Percentiles rank a stretch among this genome's conserved stretches.
phyloP scores from a whole-genome alignment of 2,888 invertebrate genomes.

The Pristionchus maxplancki region DNA sequence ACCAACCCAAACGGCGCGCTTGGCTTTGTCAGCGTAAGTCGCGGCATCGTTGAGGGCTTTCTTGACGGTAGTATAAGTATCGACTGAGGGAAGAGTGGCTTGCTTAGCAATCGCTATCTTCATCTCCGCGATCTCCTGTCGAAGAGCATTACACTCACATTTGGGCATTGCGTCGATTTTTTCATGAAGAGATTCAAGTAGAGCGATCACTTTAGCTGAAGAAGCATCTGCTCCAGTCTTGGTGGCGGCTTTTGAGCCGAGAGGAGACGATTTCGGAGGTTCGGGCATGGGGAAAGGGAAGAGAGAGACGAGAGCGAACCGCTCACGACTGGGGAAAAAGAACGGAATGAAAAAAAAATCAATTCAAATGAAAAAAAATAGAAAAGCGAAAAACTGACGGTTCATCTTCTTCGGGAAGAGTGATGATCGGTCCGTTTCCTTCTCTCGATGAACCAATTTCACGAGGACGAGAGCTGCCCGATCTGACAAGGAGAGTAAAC shows the following conservation, averaged over 20 bases:
- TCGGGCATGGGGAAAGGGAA: no score
- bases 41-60: background rate
- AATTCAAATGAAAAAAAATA: background rate
- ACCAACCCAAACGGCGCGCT: background rate
- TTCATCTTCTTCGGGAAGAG: conserved; percentile 68
- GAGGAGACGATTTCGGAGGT: no score
- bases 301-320: no score
- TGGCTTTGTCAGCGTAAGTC: background rate
- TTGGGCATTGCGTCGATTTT: background rate
- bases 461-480: background rate
- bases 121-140: background rate
- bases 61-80: background rate
- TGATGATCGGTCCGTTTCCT: conserved; percentile 61
- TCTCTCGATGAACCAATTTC: background rate
- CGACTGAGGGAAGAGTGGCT: background rate
- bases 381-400: background rate
- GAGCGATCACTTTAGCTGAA: background rate
- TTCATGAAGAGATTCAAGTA: background rate
- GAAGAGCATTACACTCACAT: background rate
- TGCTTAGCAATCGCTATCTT: background rate
- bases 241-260: background rate
- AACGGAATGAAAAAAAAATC: background rate
- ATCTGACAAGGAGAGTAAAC: no score
- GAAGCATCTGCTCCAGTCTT: background rate
- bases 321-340: background rate